A percentile compares a stretch with the other conserved stretches of the same genome.
Conservation (phyloP, 2,888 invertebrate species). For the Epistrophella euchroma region DNA sequence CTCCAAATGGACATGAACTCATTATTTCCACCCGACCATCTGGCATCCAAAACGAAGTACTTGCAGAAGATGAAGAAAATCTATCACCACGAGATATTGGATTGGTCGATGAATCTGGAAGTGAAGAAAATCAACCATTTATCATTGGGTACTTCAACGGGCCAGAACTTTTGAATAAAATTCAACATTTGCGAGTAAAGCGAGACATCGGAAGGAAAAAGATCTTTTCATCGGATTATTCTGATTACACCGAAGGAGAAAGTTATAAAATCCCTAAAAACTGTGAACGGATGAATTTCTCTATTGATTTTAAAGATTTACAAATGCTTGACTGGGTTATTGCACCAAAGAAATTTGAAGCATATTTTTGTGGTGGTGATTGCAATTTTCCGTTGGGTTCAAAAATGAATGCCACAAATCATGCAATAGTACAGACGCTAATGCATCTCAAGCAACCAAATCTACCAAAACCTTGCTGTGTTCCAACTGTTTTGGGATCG, state of each 20-base stretch:
- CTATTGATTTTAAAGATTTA: slow-evolving; percentile 94
- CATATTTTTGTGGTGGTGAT: slow-evolving; percentile 96
- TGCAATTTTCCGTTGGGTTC: slow-evolving; percentile 96
- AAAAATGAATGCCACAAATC: slow-evolving; percentile 97
- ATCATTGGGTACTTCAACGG: slow-evolving; percentile 94
- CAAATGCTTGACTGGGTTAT: slow-evolving; percentile 98
- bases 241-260: slow-evolving; percentile 54
- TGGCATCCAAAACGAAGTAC: slow-evolving; percentile 78
- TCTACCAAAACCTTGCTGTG: slow-evolving; percentile 96
- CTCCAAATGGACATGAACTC: slow-evolving; percentile 31
- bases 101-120: slow-evolving; percentile 86
- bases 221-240: slow-evolving; percentile 81
- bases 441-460: slow-evolving; percentile 93
- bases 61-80: slow-evolving; percentile 89
- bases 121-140: slow-evolving; percentile 93
- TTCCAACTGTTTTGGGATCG: slow-evolving; percentile 93
- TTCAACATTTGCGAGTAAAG: slow-evolving; percentile 82
- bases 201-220: slow-evolving; percentile 84
- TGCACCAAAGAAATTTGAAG: slow-evolving; percentile 96
- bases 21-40: slow-evolving; percentile 28
- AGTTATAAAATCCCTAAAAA: slow-evolving; percentile 85
- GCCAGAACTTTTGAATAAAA: slow-evolving; percentile 86
- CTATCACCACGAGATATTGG: slow-evolving; percentile 91
- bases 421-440: slow-evolving; percentile 96
- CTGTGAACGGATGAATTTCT: slow-evolving; percentile 94